phyloP scores from a whole-genome alignment of 2,113 vertebrate species.

The Pomatostomus ruficeps region DNA sequence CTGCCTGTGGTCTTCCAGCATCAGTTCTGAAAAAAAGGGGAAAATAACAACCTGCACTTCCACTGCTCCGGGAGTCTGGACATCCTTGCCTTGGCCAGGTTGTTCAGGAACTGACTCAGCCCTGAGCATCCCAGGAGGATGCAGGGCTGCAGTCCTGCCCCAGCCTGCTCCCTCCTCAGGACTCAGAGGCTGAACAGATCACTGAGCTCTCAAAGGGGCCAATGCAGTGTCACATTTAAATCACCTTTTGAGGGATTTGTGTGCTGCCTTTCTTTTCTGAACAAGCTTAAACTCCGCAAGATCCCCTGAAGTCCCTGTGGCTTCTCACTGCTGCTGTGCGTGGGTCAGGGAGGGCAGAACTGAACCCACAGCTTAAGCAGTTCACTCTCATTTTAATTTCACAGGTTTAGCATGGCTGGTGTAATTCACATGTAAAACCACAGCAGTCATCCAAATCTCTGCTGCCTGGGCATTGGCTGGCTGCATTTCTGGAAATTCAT shows the following conservation, averaged over 20 bases:
- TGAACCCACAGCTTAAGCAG: neutral
- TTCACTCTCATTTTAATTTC: slow-evolving; percentile 2
- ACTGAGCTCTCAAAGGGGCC: neutral
- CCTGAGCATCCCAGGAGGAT: rapidly evolving
- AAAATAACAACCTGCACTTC: neutral
- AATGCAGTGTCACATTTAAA: neutral
- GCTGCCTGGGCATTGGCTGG: slow-evolving; percentile 46
- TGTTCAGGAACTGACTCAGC: neutral
- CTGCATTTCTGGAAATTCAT: slow-evolving; percentile 47
- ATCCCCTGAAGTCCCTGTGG: neutral
- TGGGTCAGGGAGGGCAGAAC: neutral
- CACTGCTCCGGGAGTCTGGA: neutral
- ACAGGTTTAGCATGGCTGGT: neutral
- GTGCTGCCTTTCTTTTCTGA: neutral
- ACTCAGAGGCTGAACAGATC: neutral
- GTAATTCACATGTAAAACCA: slow-evolving; percentile 1
- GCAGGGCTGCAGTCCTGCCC: neutral
- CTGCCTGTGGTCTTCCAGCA: neutral
- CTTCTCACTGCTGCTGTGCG: neutral
- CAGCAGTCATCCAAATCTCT: slow-evolving; percentile 16
- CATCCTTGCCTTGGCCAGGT: neutral
- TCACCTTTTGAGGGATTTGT: neutral
- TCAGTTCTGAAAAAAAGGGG: neutral
- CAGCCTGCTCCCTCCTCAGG: neutral
- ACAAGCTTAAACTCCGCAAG: neutral